Evolutionary conservation across 2,113 vertebrate genomes (phyloP).

Genomic region (Tragulus kanchil): DNA sequence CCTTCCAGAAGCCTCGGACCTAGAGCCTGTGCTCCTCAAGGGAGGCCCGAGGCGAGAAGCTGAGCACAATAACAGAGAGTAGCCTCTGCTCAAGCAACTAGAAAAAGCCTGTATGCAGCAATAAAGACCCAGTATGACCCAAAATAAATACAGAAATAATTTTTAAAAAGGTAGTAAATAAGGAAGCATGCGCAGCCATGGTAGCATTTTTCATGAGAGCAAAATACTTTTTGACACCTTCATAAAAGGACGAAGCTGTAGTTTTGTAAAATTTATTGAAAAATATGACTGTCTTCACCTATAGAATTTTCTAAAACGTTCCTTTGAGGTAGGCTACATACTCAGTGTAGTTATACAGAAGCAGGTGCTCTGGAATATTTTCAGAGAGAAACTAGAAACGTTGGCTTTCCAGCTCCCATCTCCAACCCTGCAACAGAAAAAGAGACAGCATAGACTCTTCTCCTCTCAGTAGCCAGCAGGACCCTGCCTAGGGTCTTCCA

Average conservation of each 20-base stretch:
- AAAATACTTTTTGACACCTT: background rate
- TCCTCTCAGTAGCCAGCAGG: background rate
- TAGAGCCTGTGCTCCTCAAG: no score
- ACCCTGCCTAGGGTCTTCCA: background rate
- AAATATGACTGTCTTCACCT: background rate
- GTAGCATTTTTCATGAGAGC: background rate
- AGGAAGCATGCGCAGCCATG: background rate
- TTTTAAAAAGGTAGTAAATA: background rate
- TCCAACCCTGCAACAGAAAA: background rate
- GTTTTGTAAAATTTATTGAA: background rate
- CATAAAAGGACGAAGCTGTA: constrained; percentile 13
- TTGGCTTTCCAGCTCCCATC: background rate
- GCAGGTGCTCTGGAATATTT: background rate
- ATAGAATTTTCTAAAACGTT: background rate
- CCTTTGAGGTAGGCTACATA: background rate
- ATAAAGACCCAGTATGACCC: no score
- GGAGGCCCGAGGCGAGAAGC: no score
- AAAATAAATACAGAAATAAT: no score
- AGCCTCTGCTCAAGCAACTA: no score
- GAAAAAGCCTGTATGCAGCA: no score
- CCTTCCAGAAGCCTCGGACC: background rate
- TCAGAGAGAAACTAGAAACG: background rate
- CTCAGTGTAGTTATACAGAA: background rate
- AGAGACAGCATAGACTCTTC: background rate
- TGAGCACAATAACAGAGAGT: no score